These are phyloP conservation scores for Eriosoma lanigerum DNA, from an alignment of 1,140 invertebrate species.

Conservation along the genomic window DNA sequence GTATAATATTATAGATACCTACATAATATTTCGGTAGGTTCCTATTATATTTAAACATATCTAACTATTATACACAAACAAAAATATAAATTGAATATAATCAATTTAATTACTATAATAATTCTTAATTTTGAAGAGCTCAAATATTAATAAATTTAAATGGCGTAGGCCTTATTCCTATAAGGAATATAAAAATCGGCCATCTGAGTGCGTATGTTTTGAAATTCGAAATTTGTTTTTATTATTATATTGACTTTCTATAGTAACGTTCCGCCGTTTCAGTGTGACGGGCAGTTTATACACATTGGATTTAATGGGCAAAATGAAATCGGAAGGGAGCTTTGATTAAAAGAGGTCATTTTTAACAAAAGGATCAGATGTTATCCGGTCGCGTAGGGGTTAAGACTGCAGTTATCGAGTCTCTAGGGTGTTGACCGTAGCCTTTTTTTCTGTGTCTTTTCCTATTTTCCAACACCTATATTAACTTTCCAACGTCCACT, in stretches of 20 bases:
- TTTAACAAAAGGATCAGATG: constrained; percentile 47
- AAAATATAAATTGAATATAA: not conserved
- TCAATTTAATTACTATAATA: not conserved
- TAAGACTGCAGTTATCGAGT: constrained; percentile 38
- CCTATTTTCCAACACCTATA: not conserved
- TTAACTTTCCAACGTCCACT: not conserved
- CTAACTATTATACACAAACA: too few relatives aligned
- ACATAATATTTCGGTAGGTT: too few relatives aligned
- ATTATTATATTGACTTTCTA: not conserved
- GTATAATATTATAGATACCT: too few relatives aligned
- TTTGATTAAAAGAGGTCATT: constrained; percentile 51
- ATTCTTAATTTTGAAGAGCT: too few relatives aligned
- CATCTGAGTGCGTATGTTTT: too few relatives aligned
- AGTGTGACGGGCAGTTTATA: not conserved
- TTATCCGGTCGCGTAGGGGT: constrained; percentile 33
- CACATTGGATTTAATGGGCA: constrained; percentile 9
- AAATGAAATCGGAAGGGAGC: constrained; percentile 2
- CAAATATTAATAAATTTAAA: too few relatives aligned
- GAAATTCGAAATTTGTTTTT: not conserved
- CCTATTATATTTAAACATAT: too few relatives aligned
- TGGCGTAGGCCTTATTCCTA: too few relatives aligned
- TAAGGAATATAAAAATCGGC: too few relatives aligned
- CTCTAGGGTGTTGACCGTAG: constrained; percentile 41
- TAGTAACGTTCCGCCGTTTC: not conserved
- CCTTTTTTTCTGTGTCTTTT: constrained; percentile 31